Evolutionary conservation across 2,113 vertebrate species (phyloP), one percentile per base, ranked within the genome.

Genomic region (Phylloscopus trochiloides): DNA sequence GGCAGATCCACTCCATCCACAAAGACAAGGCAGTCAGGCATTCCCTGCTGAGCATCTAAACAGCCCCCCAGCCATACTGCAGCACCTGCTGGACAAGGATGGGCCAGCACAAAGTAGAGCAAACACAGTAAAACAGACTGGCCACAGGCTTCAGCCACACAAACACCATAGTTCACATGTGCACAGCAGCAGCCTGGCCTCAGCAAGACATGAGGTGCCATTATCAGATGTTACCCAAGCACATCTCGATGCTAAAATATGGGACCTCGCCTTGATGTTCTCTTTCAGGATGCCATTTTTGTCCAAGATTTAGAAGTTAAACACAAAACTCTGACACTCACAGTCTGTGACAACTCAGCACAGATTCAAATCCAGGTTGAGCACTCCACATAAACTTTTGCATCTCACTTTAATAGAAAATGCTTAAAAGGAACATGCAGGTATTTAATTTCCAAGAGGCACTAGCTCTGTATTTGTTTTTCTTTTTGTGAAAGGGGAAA

Each of bases 1-100:
- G 40, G 54, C 28, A 88, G 50, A 68, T 36, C 16, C 47, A 42
- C 0, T 0, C 18, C 3, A 1, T 31, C 19, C 47, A 83, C 12
- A 31, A 57, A 48, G 58, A n/a, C 40, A 25, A 24, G 32, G 34
- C 36, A 70, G 13, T 3, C 8, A 4, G 34, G 8, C 24, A 13
- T 13, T 14, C 43, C 38, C 47, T 24, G 45, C 25, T 26, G 72
- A 74, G 47, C 42, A 50, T 5, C 34, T 58, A 28, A 84, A 38
- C 51, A 55, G 38, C 10, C 16, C 43, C 54, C 38, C 63, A 66
- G 9, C 42, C 45, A 24, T 0, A 2, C 40, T 63, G 32, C 16
- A 73, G 63, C 29, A 25, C 48, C 48, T 75, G 61, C 32, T 62
- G 20, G 47, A n/a, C 42, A 71, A 34, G 32, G 8, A 13, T 8